These are phyloP conservation scores for Procambarus clarkii DNA, from an alignment of 1,140 invertebrate genomes.

Conservation along the genomic window DNA sequence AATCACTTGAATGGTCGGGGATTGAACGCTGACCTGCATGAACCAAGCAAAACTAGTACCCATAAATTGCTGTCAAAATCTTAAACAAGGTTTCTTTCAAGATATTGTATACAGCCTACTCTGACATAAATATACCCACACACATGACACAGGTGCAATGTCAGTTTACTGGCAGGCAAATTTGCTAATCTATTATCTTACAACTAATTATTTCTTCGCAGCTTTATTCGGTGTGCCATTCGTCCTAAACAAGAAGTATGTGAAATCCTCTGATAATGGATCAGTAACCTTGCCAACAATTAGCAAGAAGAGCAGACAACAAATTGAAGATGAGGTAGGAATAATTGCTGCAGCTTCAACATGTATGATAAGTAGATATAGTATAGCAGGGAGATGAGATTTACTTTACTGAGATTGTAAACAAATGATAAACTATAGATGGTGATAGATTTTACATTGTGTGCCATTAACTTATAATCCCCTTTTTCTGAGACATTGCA, in stretches of 20 bases:
- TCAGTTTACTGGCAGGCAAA: background rate
- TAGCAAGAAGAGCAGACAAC: constrained; percentile 54
- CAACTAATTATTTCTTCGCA: background rate
- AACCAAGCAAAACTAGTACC: too few species aligned
- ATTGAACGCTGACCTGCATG: too few species aligned
- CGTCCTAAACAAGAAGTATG: constrained; percentile 57
- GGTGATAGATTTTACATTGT: too few species aligned
- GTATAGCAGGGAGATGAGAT: too few species aligned
- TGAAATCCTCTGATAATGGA: constrained; percentile 20
- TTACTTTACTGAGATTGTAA: too few species aligned
- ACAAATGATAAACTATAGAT: too few species aligned
- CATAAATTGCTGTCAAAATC: too few species aligned
- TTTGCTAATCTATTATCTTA: background rate
- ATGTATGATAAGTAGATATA: constrained; percentile 2
- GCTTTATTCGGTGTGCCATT: constrained; percentile 61
- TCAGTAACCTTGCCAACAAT: constrained; percentile 21
- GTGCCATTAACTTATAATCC: too few species aligned
- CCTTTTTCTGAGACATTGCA: too few species aligned
- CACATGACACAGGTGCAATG: background rate
- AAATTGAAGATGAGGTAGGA: constrained; percentile 59
- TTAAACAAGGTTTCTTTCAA: too few species aligned
- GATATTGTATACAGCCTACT: too few species aligned
- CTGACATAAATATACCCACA: background rate
- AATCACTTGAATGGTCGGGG: too few species aligned
- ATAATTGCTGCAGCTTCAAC: background rate